Base-by-base conservation (phyloP, 1,140 invertebrate species). In the Hyposmocoma kahamanoa region DNA sequence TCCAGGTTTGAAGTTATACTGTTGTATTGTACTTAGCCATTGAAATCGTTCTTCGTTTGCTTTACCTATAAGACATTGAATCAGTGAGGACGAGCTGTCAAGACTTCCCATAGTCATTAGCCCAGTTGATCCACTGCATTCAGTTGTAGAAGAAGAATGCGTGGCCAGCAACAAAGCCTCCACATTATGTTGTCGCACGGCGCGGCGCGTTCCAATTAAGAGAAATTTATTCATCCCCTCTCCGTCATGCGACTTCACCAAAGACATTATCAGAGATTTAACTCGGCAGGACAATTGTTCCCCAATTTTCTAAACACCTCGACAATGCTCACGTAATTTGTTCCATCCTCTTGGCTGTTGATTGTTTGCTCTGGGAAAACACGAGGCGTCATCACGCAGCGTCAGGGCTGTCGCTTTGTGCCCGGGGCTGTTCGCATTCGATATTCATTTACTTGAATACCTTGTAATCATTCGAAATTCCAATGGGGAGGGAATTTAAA, bases 241-340 rank as follows among this genome's bases (percentile, higher is more conserved):
- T 49, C 54, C 58, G 61, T 61, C 61, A 56, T 62, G 61, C 59
- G 67, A 70, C 58, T 78, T 61, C 69, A 71, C 61, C 51, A 59
- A 69, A 74, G 69, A 73, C 72, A 71, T 80, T 74, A 80, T 78
- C 72, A 80, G 64, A 74, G 67, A 72, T 73, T 79, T 74, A 72
- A 78, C 66, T 73, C 66, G 62, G 65, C 65, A 64, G 65, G 69
- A 75, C 74, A 69, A 77, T 76, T 80, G 71, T 74, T 69, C 65
- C 67, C 67, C 66, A 73, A 80, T 76, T 75, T 80, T 78, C 71
- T 72, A 84, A 77, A 75, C 75, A 78, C 68, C 66, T 78, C 58
- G 54, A 76, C 74, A 74, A 81, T 72, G 67, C 62, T 60, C 49
- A 63, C 60, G 72, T 76, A 72, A 79, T 82, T 82, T 80, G 74